phyloP scores from a whole-genome alignment of 2,113 vertebrate genomes.

The Clarias macrocephalus region DNA sequence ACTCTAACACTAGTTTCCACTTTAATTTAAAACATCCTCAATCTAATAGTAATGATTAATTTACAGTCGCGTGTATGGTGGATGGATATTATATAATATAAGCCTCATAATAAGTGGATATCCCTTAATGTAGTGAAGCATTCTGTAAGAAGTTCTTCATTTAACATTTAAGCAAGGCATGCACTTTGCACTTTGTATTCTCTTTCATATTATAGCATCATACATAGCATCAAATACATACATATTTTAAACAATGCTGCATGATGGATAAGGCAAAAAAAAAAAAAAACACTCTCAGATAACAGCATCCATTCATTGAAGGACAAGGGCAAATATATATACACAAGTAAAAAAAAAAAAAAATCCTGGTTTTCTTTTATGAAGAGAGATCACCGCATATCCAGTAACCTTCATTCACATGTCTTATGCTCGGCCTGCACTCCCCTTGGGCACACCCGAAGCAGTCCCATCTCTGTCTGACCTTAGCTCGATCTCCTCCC shows the following conservation, averaged over 20 bases:
- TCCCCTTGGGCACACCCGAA: conserved; percentile 25
- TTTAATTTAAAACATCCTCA: background rate
- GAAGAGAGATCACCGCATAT: conserved; percentile 37
- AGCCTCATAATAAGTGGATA: background rate
- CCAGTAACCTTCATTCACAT: conserved; percentile 26
- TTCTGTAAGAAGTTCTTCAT: background rate
- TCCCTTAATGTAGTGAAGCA: background rate
- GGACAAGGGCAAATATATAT: conserved; percentile 10
- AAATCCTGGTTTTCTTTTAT: conserved; percentile 27
- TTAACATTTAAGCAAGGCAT: background rate
- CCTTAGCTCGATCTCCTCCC: conserved; percentile 36
- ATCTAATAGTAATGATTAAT: background rate
- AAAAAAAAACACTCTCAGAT: conserved; percentile 30
- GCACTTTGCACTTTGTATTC: background rate
- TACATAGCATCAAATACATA: background rate
- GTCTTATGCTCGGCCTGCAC: conserved; percentile 2
- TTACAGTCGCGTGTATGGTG: background rate
- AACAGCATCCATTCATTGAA: conserved; percentile 32
- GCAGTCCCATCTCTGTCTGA: conserved; percentile 31
- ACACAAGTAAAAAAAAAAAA: background rate
- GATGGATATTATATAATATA: background rate
- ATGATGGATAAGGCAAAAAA: conserved; percentile 28
- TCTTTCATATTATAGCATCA: background rate
- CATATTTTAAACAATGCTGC: background rate
- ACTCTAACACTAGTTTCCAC: background rate